These are phyloP conservation scores for Ips typographus DNA, from an alignment of 1,140 invertebrate species.

Conservation along the genomic window DNA sequence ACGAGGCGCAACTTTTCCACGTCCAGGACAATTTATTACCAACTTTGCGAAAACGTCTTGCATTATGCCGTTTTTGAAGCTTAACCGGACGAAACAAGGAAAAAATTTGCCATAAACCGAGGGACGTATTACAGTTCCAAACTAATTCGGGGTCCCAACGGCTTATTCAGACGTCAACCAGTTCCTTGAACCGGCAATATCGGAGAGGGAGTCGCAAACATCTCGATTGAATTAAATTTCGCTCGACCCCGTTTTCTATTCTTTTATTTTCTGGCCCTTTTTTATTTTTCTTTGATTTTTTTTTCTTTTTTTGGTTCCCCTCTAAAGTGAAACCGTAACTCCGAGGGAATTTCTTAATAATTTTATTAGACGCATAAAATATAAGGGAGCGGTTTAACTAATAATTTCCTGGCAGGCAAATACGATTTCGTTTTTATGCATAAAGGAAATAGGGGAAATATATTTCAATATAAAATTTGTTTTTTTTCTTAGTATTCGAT, in stretches of 20 bases:
- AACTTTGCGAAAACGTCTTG: too few relatives aligned
- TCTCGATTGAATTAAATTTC: conserved; percentile 15
- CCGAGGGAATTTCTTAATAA: conserved; percentile 6
- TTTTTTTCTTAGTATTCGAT: too few relatives aligned
- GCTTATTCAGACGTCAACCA: conserved; percentile 3
- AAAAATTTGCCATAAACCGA: too few relatives aligned
- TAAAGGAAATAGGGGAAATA: too few relatives aligned
- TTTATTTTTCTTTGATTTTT: conserved; percentile 7
- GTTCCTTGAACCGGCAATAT: conserved; percentile 10
- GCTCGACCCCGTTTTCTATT: conserved; percentile 7
- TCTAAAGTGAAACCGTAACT: not conserved
- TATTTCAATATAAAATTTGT: too few relatives aligned
- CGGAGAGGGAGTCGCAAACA: conserved; percentile 5
- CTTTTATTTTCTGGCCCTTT: conserved; percentile 6
- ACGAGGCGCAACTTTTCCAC: too few relatives aligned
- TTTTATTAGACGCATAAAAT: conserved; percentile 5
- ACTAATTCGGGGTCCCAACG: not conserved
- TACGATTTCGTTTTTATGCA: too few relatives aligned
- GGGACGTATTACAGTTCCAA: too few relatives aligned
- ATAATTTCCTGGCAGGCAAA: too few relatives aligned
- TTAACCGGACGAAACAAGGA: too few relatives aligned
- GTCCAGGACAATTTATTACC: too few relatives aligned
- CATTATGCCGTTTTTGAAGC: too few relatives aligned
- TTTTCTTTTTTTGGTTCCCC: not conserved
- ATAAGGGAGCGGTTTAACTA: not conserved